A percentile compares a stretch with the other conserved stretches of the same genome.
phyloP scores from a whole-genome alignment of 1,140 invertebrate species.

The Holcopasites calliopsidis region DNA sequence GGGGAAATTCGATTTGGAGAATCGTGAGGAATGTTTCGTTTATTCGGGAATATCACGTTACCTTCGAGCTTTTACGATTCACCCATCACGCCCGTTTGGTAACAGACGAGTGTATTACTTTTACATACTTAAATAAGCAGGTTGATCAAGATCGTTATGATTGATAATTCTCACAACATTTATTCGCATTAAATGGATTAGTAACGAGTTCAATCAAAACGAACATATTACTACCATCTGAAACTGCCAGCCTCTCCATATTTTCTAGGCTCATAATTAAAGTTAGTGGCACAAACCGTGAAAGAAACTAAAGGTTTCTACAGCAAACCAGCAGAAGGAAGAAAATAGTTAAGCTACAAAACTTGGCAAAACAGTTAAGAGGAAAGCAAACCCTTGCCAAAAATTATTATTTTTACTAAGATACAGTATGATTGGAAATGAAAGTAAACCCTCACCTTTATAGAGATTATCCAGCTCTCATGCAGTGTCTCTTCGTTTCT shows the following conservation, averaged over 20 bases:
- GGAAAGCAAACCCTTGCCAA: constrained; percentile 54
- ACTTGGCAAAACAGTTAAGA: constrained; percentile 49
- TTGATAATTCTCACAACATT: background rate
- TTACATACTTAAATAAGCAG: background rate
- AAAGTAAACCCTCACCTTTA: constrained; percentile 57
- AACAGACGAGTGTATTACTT: background rate
- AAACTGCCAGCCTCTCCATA: background rate
- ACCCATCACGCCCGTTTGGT: background rate
- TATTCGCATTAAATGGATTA: constrained; percentile 7
- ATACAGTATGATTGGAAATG: constrained; percentile 33
- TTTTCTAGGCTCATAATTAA: constrained; percentile 17
- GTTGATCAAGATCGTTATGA: constrained; percentile 7
- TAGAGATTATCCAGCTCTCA: constrained; percentile 4
- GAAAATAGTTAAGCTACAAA: constrained; percentile 53
- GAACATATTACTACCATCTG: too few relatives aligned
- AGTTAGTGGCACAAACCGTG: constrained; percentile 21
- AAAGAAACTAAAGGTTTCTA: constrained; percentile 26
- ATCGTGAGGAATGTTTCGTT: constrained; percentile 1
- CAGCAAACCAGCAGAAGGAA: constrained; percentile 46
- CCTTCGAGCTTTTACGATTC: constrained; percentile 5
- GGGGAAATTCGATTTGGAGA: background rate
- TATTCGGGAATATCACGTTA: constrained; percentile 3
- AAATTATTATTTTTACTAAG: constrained; percentile 32
- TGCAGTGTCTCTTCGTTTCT: constrained; percentile 36
- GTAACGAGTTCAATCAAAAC: background rate